phyloP scores from a whole-genome alignment of 2,888 invertebrate genomes.

The Crocallis elinguaria region DNA sequence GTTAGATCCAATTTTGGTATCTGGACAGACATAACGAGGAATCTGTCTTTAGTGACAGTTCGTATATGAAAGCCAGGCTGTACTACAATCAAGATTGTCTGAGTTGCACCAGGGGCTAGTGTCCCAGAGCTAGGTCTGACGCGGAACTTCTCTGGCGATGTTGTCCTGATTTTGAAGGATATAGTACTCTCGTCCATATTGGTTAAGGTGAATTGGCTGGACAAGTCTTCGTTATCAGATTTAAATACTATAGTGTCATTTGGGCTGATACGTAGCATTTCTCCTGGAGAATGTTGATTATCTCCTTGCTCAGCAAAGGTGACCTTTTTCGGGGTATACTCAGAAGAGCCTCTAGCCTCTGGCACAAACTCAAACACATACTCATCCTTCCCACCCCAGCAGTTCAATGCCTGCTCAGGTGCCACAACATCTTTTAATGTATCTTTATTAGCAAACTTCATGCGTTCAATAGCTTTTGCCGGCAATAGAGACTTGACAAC shows the following conservation, averaged over 20 bases:
- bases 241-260: slow-evolving; percentile 89
- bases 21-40: slow-evolving; percentile 93
- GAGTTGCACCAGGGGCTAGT: slow-evolving; percentile 86
- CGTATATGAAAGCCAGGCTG: slow-evolving; percentile 89
- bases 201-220: slow-evolving; percentile 87
- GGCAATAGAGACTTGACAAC: slow-evolving; percentile 95
- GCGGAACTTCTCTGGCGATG: slow-evolving; percentile 97
- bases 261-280: slow-evolving; percentile 87
- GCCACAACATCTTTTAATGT: slow-evolving; percentile 90
- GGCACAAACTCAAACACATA: slow-evolving; percentile 90
- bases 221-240: slow-evolving; percentile 87
- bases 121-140: slow-evolving; percentile 95
- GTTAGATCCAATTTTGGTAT: slow-evolving; percentile 84
- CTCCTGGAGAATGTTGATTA: slow-evolving; percentile 72
- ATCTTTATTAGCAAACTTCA: slow-evolving; percentile 92
- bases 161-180: slow-evolving; percentile 94
- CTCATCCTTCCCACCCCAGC: slow-evolving; percentile 92
- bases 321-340: slow-evolving; percentile 78
- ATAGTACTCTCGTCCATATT: slow-evolving; percentile 86
- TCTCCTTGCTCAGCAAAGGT: slow-evolving; percentile 72
- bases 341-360: slow-evolving; percentile 75
- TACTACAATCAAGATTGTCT: slow-evolving; percentile 89
- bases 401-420: slow-evolving; percentile 88
- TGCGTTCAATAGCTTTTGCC: slow-evolving; percentile 93
- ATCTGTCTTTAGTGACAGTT: slow-evolving; percentile 91